A percentile compares a stretch with the other conserved stretches of the same genome.
Conservation (phyloP, 2,888 invertebrate species). For the Lithophane socia region DNA sequence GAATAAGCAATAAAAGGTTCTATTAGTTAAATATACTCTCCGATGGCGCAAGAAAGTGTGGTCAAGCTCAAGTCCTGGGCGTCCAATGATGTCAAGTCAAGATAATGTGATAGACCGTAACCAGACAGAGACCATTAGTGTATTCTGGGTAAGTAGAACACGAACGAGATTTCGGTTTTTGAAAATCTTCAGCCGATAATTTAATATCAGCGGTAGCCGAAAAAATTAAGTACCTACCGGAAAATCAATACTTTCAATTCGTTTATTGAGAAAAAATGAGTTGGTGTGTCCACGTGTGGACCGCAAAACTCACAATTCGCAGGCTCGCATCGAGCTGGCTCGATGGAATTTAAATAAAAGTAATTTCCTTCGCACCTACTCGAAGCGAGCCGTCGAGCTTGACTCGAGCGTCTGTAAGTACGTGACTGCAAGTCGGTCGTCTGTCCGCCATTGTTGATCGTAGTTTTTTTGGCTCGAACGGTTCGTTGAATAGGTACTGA, state of each 20-base stretch:
- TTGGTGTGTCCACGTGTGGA: no score
- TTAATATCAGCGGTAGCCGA: background rate
- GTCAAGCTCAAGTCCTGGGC: background rate
- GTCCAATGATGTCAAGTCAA: background rate
- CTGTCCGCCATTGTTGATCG: no score
- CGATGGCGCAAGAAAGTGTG: background rate
- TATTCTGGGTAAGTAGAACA: background rate
- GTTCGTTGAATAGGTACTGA: no score
- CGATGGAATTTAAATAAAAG: no score
- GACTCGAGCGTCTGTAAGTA: no score
- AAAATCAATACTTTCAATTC: background rate
- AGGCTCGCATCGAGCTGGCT: no score
- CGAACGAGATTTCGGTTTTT: background rate
- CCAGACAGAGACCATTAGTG: background rate
- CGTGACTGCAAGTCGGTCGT: no score
- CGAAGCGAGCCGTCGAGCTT: no score
- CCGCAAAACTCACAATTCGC: no score
- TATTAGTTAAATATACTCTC: background rate
- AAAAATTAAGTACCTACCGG: background rate
- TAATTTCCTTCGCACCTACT: no score
- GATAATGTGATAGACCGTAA: background rate
- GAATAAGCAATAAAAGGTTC: conserved; percentile 1
- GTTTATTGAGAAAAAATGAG: background rate
- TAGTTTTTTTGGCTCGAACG: no score
- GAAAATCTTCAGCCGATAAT: no score